Base-by-base conservation (phyloP, 2,888 invertebrate species). In the Mesochorus sp. region DNA sequence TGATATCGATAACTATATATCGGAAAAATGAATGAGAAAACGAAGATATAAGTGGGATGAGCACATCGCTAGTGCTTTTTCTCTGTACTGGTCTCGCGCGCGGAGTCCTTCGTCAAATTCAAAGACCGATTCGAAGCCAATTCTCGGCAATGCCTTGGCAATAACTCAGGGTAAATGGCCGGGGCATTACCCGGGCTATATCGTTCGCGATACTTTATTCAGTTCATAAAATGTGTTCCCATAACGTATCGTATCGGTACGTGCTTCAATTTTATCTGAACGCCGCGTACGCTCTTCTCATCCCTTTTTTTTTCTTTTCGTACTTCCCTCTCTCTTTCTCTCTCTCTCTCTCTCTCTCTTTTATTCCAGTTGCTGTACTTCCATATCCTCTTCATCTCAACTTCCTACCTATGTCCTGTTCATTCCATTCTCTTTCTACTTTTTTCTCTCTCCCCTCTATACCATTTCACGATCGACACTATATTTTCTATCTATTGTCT, bases 191-290 rank as follows among this genome's bases (percentile, higher is more conserved):
- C 82, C 81, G 78, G 51, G 28, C 49, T 59, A 17, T 53, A 51
- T 62, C 72, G 47, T 77, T 84, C 62, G 84, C 85, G 84, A 87
- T 87, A 87, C 85, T 87, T 88, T 87, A 88, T 88, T 87, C 87
- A 87, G 87, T 87, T 87, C 86, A 87, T 87, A 87, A 88, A 88
- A 87, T 86, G 86, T 85, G 84, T 85, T 85, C 85, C 85, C 82
- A 84, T 86, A 87, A 87, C 84, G 85, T 85, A 87, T 87, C 85
- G 84, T 81, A 73, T 79, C 82, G 78, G 73, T 85, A 88, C 87
- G 87, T 87, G 88, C 85, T 86, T 86, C 86, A 85, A 87, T 87
- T 88, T 86, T 85, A 86, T 85, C 84, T 80, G 82, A 82, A 75
- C 80, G 68, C 81, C 53, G 44, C 53, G 59, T 17, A 47, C 49